Conservation (phyloP, 2,888 invertebrate genomes). For the Dryomyza anilis region DNA sequence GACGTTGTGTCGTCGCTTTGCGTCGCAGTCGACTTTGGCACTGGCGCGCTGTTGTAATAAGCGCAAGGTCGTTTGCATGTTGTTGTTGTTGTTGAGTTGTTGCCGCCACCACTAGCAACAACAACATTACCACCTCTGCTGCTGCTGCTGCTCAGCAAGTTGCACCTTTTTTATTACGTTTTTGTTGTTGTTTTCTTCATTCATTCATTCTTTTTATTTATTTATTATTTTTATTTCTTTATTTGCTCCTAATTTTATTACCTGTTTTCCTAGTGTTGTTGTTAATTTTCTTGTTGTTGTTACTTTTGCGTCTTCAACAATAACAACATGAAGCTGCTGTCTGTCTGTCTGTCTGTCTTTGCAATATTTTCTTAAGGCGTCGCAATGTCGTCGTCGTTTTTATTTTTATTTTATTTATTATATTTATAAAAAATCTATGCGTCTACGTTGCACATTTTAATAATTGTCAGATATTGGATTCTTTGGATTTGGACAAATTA, state of each 20-base stretch:
- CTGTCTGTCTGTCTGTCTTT: neutral
- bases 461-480: too few species aligned
- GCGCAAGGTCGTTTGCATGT: constrained; percentile 48
- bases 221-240: neutral
- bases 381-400: neutral
- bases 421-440: too few species aligned
- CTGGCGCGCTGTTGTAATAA: constrained; percentile 43
- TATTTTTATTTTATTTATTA: too few species aligned
- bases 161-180: neutral
- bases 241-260: neutral
- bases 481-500: too few species aligned
- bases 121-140: neutral
- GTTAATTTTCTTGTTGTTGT: neutral
- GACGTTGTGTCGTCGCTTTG: neutral
- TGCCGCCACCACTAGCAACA: neutral
- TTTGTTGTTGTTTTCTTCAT: neutral
- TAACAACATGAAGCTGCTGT: too few species aligned
- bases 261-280: neutral
- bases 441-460: too few species aligned
- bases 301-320: neutral
- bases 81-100: constrained; percentile 25
- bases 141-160: neutral
- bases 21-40: constrained; percentile 38
- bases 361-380: constrained; percentile 1
- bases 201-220: neutral